Base-by-base conservation (phyloP, 2,797 vertebrate genomes). In the Clarias pachynema region DNA sequence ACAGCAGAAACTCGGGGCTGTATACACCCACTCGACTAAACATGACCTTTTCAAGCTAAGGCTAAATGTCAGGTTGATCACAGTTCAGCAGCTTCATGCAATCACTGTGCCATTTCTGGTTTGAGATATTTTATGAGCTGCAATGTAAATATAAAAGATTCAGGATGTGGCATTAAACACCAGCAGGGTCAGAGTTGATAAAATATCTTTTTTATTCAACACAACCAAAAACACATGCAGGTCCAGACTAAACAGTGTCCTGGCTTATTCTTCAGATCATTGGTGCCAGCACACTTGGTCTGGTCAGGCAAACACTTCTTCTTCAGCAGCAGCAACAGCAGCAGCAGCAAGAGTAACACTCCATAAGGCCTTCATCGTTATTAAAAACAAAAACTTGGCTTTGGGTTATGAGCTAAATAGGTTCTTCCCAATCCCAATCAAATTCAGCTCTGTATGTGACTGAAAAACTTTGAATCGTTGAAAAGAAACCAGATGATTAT, bases 141-240 rank as follows among this genome's bases (percentile, higher is more conserved):
- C 2, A 31, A 34, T 37, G 15, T 70, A 44, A 44, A 44, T 44
- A 6, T 3, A 44, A 44, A 44, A 44, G 6, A 44, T 44, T 44
- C 37, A 40, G 7, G 37, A 40, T 40, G 37, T 40, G 37, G 4
- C 44, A 37, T 15, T 40, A 70, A 79, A 40, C 24, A 72, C 29
- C n/a, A 77, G 18, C 40, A 49, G 62, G 31, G 63, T 57, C 79
- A 72, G 80, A 84, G 59, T 70, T 84, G 82, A 87, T 87, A 87
- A 88, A 85, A 89, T 84, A 88, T 87, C 59, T 85, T 88, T 53
- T 89, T 88, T 72, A 87, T 87, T 88, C 40, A 83, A 87, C 72
- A 73, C 65, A 85, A 75, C 83, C 86, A 87, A 87, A 86, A 87
- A 69, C 75, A 88, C 87, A 89, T 89, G 89, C 89, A 88, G 49